Base-by-base conservation (phyloP, 2,113 vertebrate genomes). In the Hemicordylus capensis region DNA sequence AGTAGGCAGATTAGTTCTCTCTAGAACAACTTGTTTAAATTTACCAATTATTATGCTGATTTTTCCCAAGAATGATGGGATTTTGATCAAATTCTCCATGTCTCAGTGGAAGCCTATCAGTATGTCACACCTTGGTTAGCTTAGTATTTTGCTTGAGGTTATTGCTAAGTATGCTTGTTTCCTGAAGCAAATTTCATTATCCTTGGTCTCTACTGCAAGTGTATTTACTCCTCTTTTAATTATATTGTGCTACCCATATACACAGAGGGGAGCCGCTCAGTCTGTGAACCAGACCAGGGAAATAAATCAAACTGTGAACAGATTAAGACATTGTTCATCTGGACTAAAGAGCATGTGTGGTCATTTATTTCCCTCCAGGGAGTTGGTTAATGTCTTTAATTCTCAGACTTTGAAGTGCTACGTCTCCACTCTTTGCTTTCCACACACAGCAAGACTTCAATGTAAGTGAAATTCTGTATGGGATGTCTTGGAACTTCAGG, bases 321-420 rank as follows among this genome's bases (percentile, higher is more conserved):
- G 48, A 82, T 81, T 82, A 73, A 82, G 54, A 61, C 69, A 74
- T 61, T 46, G 39, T 24, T 74, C 12, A 7, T 63, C 39, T 83
- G 44, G 20, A 44, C 66, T 83, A 73, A 83, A 74, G 56, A 83
- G 58, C 42, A 6, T 48, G 14, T 46, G 58, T 1, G 39, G 28
- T 83, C 69, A 83, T 83, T 83, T 70, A 83, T 83, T 28, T 83
- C 39, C 58, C 81, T 61, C 69, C 37, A 70, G 74, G 56, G 69
- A 59, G 73, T 48, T 83, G 39, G 56, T 44, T 72, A 74, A 63
- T 74, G 39, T n/a, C 56, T 58, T 70, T 72, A 70, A 67, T 81
- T 39, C 34, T 48, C 69, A 83, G 42, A 28, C 19, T 46, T 42
- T 24, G 48, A 70, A 70, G 26, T 81, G 54, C 42, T 61, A 28